Evolutionary conservation across 2,797 vertebrate species (phyloP).

Genomic region (Brachyrhaphis roseni): DNA sequence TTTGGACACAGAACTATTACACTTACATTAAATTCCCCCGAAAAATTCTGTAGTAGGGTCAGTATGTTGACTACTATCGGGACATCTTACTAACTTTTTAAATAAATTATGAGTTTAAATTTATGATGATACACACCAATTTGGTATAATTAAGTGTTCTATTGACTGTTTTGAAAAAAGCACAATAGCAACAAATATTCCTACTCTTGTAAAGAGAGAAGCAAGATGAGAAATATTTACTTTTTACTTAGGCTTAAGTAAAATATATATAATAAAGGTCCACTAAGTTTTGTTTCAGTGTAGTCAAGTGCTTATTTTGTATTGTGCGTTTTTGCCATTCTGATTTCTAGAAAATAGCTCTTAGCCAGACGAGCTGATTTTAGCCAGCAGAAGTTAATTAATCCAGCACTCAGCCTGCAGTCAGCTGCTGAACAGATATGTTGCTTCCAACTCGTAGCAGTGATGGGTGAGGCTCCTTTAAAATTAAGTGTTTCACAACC

Average conservation of each 20-base stretch:
- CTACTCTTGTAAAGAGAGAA: neutral
- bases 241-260: neutral
- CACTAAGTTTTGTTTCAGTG: neutral
- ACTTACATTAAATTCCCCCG: neutral
- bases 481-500: neutral
- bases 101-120: neutral
- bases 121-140: neutral
- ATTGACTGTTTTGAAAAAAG: neutral
- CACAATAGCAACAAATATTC: neutral
- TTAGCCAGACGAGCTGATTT: neutral
- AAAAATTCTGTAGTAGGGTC: constrained; percentile 2
- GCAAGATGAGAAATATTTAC: neutral
- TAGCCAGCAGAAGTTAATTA: neutral
- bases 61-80: neutral
- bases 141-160: neutral
- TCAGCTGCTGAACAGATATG: neutral
- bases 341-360: neutral
- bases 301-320: neutral
- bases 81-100: neutral
- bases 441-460: neutral
- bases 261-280: neutral
- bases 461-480: neutral
- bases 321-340: neutral
- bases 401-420: neutral
- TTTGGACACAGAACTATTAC: neutral